Percentiles rank a stretch among this genome's conserved stretches.
Evolutionary conservation across 2,888 invertebrate genomes (phyloP).

Genomic region (Hecatera dysodea): DNA sequence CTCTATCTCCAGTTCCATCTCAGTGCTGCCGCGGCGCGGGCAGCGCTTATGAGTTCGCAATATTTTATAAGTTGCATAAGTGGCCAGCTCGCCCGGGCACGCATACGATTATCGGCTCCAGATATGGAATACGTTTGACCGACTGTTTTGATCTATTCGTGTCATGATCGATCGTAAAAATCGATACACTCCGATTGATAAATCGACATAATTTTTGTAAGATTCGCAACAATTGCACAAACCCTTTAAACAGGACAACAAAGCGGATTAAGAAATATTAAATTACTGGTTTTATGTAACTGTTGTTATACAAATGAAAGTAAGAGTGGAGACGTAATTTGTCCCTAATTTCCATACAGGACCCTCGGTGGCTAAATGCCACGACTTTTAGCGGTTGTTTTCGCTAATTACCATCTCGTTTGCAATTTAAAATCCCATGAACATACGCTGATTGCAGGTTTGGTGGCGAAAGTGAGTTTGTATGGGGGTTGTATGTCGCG

Average conservation of each 20-base stretch:
- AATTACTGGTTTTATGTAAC: slow-evolving; percentile 84
- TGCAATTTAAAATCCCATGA: slow-evolving; percentile 87
- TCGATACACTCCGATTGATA: slow-evolving; percentile 63
- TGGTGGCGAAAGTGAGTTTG: slow-evolving; percentile 83
- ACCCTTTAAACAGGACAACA: slow-evolving; percentile 77
- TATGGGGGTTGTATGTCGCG: slow-evolving; percentile 79
- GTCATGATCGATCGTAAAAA: slow-evolving; percentile 76
- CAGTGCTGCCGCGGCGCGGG: slow-evolving; percentile 72
- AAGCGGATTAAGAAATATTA: slow-evolving; percentile 83
- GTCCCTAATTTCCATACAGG: slow-evolving; percentile 89
- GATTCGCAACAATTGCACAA: slow-evolving; percentile 75
- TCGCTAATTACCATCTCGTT: slow-evolving; percentile 90
- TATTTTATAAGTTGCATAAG: slow-evolving; percentile 88
- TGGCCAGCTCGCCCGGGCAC: slow-evolving; percentile 73
- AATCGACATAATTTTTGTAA: slow-evolving; percentile 60
- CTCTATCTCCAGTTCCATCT: slow-evolving; percentile 88
- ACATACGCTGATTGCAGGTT: slow-evolving; percentile 72
- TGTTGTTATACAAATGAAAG: slow-evolving; percentile 85
- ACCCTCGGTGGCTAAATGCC: slow-evolving; percentile 79
- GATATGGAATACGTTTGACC: slow-evolving; percentile 80
- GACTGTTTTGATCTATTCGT: slow-evolving; percentile 79
- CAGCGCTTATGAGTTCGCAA: slow-evolving; percentile 86
- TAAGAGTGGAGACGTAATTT: slow-evolving; percentile 87
- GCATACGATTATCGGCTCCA: slow-evolving; percentile 83
- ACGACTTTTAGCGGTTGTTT: slow-evolving; percentile 85